A percentile compares a stretch with the other conserved stretches of the same genome.
phyloP scores from a whole-genome alignment of 1,140 invertebrate species.

The Diorhabda sublineata region DNA sequence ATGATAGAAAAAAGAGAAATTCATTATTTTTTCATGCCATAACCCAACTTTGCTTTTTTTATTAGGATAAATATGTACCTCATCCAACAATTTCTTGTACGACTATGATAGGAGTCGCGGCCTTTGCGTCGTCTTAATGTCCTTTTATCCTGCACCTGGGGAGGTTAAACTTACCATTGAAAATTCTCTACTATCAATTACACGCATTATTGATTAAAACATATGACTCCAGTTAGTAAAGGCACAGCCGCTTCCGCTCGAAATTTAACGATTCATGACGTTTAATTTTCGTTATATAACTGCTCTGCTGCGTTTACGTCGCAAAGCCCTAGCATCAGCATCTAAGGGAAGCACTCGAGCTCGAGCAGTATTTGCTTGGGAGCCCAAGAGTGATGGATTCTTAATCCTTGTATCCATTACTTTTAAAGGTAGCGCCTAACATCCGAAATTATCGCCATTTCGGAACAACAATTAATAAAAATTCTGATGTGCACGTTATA shows the following conservation, averaged over 20 bases:
- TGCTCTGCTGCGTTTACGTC: not conserved
- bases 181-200: slow-evolving; percentile 25
- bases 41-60: too few relatives aligned
- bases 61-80: too few relatives aligned
- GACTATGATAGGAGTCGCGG: not conserved
- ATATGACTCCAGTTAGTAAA: slow-evolving; percentile 25
- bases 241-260: slow-evolving; percentile 10
- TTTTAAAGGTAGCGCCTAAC: too few relatives aligned
- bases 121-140: not conserved
- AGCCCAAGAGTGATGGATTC: not conserved
- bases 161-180: not conserved
- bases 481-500: too few relatives aligned
- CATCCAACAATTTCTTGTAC: too few relatives aligned
- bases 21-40: too few relatives aligned
- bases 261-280: slow-evolving; percentile 23
- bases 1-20: too few relatives aligned
- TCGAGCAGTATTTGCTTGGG: not conserved
- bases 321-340: not conserved
- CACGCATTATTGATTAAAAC: slow-evolving; percentile 29
- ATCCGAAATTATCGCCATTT: too few relatives aligned
- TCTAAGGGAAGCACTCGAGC: not conserved
- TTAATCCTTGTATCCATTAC: too few relatives aligned
- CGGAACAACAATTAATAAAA: too few relatives aligned
- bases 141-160: not conserved
- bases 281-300: slow-evolving; percentile 19